phyloP scores from a whole-genome alignment of 2,797 vertebrate species.

The Myotis daubentonii region DNA sequence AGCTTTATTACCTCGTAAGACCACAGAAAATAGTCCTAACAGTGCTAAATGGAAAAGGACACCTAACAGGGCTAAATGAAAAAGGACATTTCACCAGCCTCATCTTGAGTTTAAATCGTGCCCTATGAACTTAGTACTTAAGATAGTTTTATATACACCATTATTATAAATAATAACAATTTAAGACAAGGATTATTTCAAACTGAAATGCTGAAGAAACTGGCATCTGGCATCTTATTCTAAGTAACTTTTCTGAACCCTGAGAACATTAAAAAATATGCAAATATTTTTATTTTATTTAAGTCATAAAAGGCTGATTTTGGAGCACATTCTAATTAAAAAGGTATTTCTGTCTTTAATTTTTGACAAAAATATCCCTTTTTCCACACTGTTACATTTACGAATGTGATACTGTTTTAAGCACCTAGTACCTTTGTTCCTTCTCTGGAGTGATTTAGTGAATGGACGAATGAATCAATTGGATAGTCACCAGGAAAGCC shows the following conservation, averaged over 20 bases:
- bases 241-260: constrained; percentile 51
- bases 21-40: neutral
- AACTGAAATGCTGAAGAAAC: neutral
- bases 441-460: neutral
- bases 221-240: constrained; percentile 32
- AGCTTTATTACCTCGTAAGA: neutral
- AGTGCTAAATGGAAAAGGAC: constrained; percentile 12
- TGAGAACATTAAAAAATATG: constrained; percentile 15
- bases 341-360: neutral
- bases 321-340: neutral
- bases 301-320: constrained; percentile 17
- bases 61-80: neutral
- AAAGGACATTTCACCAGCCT: neutral
- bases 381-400: neutral
- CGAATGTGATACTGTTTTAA: neutral
- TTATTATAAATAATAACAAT: neutral
- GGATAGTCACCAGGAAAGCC: neutral
- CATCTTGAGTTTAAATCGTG: neutral
- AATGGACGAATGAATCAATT: neutral
- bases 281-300: constrained; percentile 44
- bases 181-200: neutral
- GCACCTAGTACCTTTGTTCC: neutral
- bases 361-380: neutral
- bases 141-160: neutral
- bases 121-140: neutral